Base-by-base conservation (phyloP, 2,888 invertebrate genomes). In the Achlya flavicornis region DNA sequence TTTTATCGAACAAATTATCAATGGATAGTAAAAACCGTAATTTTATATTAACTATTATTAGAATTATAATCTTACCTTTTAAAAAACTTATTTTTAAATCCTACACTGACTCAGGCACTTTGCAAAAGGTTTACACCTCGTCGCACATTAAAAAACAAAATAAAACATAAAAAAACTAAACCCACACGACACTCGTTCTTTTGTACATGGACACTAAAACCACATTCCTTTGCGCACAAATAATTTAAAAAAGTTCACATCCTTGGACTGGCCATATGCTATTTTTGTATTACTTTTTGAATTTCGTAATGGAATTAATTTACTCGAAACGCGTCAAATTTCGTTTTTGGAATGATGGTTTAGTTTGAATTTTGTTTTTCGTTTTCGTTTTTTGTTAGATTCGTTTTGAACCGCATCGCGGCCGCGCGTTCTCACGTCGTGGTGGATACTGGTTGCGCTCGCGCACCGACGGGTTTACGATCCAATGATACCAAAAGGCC, bases 361-460 rank as follows among this genome's bases (percentile, higher is more conserved):
- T 71, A 73, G 74, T 76, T 76, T 76, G 68, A 73, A 72, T 77
- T 75, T 73, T 73, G 71, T 74, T 73, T 73, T 84, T 91, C 89
- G 89, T 85, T 84, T 84, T 90, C 88, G 87, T 83, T 87, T 77
- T 85, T 81, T 83, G 73, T 74, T 74, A 75, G 80, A 76, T 80
- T 91, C 90, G 91, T 92, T 90, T 80, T 79, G 76, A 74, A 79
- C 85, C 82, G 87, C 92, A 92, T 92, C 81, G 91, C 92, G 92
- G 85, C 92, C 91, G 90, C 91, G 88, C 92, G 91, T 76, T 84
- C 84, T 79, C 73, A 69, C 74, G 79, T 88, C 88, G 86, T 75
- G 83, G 85, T 82, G 83, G 71, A 75, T 73, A 74, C 76, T 72
- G 76, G 74, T 70, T 79, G 86, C 86, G 83, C 81, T 62, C 62